Conservation (phyloP, 2,113 vertebrate genomes). For the Catharus fuscescens region DNA sequence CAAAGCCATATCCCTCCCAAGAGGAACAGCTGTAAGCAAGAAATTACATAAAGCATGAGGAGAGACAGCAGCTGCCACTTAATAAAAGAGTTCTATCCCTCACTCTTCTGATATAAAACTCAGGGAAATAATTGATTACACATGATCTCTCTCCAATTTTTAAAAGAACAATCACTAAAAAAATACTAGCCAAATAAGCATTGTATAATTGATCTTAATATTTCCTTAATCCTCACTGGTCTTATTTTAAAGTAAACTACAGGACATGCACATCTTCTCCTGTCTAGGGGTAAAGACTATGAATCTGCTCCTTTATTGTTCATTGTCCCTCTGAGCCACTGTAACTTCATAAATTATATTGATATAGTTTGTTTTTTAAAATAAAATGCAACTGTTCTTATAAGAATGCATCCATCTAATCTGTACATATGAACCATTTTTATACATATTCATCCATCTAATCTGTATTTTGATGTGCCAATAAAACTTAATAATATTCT, state of each 20-base stretch:
- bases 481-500: not conserved
- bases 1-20: not conserved
- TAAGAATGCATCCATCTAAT: not conserved
- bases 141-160: not conserved
- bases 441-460: not conserved
- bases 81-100: not conserved
- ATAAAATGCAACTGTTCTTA: not conserved
- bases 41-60: not conserved
- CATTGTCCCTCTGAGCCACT: not conserved
- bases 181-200: not conserved
- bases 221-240: not conserved
- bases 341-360: not conserved
- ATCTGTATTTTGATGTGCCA: not conserved
- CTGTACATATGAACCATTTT: not conserved
- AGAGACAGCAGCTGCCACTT: not conserved
- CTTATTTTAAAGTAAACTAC: not conserved
- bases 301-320: not conserved
- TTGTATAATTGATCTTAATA: not conserved
- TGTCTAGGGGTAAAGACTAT: not conserved
- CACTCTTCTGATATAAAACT: not conserved
- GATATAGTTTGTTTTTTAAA: not conserved
- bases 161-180: not conserved
- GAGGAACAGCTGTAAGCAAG: not conserved
- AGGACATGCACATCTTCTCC: not conserved
- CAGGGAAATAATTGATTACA: not conserved